These are phyloP conservation scores for Neodiprion pinetum DNA, from an alignment of 1,140 invertebrate genomes.

Conservation along the genomic window DNA sequence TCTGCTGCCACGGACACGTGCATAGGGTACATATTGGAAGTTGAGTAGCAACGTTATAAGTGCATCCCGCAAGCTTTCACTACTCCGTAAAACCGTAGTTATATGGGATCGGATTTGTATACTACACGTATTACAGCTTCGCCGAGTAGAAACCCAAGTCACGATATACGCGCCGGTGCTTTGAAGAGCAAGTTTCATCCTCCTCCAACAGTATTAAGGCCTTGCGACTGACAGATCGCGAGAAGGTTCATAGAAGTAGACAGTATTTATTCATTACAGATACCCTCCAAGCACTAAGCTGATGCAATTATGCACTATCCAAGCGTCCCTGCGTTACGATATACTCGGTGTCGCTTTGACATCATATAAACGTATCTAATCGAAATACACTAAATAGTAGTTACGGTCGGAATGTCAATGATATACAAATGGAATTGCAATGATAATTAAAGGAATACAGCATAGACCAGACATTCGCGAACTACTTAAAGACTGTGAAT, in stretches of 20 bases:
- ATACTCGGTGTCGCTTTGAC: too few species aligned
- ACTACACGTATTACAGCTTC: neutral
- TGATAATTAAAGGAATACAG: too few species aligned
- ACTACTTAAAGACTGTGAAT: too few species aligned
- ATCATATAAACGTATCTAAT: too few species aligned
- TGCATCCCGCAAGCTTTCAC: neutral
- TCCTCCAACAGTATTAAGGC: neutral
- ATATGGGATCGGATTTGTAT: neutral
- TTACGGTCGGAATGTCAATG: too few species aligned
- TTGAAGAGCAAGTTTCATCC: constrained; percentile 7
- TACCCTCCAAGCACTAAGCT: neutral
- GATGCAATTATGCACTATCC: neutral
- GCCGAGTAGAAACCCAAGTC: neutral
- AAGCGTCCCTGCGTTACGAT: neutral
- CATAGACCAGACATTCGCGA: too few species aligned
- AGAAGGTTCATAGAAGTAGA: neutral
- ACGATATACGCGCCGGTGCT: neutral
- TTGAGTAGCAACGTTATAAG: neutral
- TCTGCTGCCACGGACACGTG: too few species aligned
- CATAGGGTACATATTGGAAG: neutral
- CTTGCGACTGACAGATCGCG: neutral
- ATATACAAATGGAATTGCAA: too few species aligned
- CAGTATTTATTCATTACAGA: neutral
- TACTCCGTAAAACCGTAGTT: neutral
- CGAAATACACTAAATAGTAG: too few species aligned